These are phyloP conservation scores for Lomographa bimaculata DNA, from an alignment of 2,888 invertebrate genomes.

Conservation along the genomic window DNA sequence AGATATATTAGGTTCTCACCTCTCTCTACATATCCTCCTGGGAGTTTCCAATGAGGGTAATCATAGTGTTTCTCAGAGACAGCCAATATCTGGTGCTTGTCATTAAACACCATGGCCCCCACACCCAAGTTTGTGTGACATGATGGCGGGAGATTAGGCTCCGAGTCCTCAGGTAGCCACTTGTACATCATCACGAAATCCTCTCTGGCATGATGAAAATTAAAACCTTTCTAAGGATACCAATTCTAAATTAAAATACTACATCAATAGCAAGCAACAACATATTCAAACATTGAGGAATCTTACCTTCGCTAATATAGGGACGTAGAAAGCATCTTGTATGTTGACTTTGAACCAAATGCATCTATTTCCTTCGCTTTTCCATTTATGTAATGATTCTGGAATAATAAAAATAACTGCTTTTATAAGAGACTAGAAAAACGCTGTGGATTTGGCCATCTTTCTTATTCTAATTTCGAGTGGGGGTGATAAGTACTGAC, in stretches of 20 bases:
- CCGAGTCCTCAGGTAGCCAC: constrained; percentile 88
- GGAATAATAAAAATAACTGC: constrained; percentile 17
- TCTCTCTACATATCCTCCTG: constrained; percentile 95
- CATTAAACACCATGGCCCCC: constrained; percentile 93
- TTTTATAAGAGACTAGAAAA: too few species aligned
- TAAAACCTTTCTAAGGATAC: constrained; percentile 89
- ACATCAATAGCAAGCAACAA: background rate
- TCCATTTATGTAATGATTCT: constrained; percentile 90
- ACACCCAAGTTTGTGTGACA: constrained; percentile 92
- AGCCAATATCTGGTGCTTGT: constrained; percentile 88
- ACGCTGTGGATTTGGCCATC: too few species aligned
- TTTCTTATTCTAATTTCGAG: too few species aligned
- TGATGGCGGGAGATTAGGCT: constrained; percentile 88
- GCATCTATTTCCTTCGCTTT: constrained; percentile 84
- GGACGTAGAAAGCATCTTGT: constrained; percentile 87
- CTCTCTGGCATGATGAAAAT: constrained; percentile 94
- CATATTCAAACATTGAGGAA: too few species aligned
- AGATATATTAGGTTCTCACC: constrained; percentile 83
- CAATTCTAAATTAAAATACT: constrained; percentile 38
- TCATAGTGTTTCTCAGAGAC: constrained; percentile 89
- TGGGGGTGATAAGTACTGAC: too few species aligned
- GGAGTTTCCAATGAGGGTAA: constrained; percentile 92
- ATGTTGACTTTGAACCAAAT: constrained; percentile 92
- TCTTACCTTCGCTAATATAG: constrained; percentile 87
- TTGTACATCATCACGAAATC: constrained; percentile 91